Percentiles rank a stretch among this genome's conserved stretches.
Evolutionary conservation across 2,113 vertebrate genomes (phyloP).

Genomic region (Lepidothrix coronata): DNA sequence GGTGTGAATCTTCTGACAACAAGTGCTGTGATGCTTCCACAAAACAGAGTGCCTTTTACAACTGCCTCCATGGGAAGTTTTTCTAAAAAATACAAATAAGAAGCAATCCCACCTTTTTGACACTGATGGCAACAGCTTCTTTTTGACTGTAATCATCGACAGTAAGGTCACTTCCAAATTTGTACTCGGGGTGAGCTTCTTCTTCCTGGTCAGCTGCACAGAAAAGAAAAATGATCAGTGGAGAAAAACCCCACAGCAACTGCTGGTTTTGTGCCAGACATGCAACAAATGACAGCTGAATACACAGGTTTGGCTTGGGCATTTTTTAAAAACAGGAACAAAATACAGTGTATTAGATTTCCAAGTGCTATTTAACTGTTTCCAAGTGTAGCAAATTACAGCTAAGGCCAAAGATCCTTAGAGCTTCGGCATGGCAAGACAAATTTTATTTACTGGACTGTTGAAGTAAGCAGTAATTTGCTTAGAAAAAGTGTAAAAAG

Average conservation of each 20-base stretch:
- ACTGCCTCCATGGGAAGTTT: not conserved
- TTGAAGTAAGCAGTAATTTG: not conserved
- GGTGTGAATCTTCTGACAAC: not conserved
- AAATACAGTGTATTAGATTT: not conserved
- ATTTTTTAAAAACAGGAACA: not conserved
- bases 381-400: not conserved
- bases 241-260: not conserved
- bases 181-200: slow-evolving; percentile 87
- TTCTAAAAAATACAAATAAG: not conserved
- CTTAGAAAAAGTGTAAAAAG: not conserved
- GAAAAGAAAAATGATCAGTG: not conserved
- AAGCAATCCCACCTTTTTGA: slow-evolving; percentile 85
- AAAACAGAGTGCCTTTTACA: not conserved
- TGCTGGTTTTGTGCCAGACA: not conserved
- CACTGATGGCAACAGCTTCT: slow-evolving; percentile 81
- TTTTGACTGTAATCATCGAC: slow-evolving; percentile 87
- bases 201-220: slow-evolving; percentile 86
- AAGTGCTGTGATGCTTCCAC: not conserved
- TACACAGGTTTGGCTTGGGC: not conserved
- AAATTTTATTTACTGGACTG: not conserved
- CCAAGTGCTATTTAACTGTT: not conserved
- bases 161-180: slow-evolving; percentile 83
- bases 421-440: not conserved
- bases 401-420: not conserved
- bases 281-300: not conserved